Conservation (phyloP, 2,113 vertebrate genomes). For the Phaethornis superciliosus region DNA sequence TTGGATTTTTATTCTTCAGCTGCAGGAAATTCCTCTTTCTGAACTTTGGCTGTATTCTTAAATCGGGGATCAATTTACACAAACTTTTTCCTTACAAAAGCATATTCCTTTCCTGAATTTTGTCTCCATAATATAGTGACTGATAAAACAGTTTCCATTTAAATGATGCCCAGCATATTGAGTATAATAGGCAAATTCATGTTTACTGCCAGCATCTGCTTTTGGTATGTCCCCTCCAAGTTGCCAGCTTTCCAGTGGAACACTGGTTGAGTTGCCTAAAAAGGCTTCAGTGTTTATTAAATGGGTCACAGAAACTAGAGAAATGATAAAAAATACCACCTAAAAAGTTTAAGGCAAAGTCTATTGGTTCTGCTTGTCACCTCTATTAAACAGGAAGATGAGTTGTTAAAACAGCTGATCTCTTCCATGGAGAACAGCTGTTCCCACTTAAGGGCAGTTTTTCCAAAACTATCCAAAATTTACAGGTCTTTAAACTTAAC, state of each 20-base stretch:
- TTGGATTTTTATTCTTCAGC: neutral
- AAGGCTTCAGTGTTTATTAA: neutral
- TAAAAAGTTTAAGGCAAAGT: neutral
- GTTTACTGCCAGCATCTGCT: slow-evolving; percentile 8
- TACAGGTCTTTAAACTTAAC: slow-evolving; percentile 7
- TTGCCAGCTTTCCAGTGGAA: slow-evolving; percentile 49
- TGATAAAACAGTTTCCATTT: slow-evolving; percentile 28
- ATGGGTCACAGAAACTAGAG: neutral
- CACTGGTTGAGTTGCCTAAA: neutral
- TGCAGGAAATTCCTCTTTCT: slow-evolving; percentile 49
- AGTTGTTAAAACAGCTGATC: neutral
- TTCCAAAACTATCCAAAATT: neutral
- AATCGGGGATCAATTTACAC: neutral
- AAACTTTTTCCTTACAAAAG: slow-evolving; percentile 18
- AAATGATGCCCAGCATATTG: neutral
- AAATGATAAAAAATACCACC: neutral
- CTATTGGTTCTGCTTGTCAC: neutral
- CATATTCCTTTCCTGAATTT: slow-evolving; percentile 30
- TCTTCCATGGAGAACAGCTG: neutral
- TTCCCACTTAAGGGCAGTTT: neutral
- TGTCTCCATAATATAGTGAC: neutral
- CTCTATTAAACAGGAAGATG: neutral
- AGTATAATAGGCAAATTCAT: neutral
- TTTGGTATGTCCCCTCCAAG: neutral
- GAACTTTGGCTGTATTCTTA: slow-evolving; percentile 20